phyloP scores from a whole-genome alignment of 1,140 invertebrate genomes.

The Meteorus sp. region DNA sequence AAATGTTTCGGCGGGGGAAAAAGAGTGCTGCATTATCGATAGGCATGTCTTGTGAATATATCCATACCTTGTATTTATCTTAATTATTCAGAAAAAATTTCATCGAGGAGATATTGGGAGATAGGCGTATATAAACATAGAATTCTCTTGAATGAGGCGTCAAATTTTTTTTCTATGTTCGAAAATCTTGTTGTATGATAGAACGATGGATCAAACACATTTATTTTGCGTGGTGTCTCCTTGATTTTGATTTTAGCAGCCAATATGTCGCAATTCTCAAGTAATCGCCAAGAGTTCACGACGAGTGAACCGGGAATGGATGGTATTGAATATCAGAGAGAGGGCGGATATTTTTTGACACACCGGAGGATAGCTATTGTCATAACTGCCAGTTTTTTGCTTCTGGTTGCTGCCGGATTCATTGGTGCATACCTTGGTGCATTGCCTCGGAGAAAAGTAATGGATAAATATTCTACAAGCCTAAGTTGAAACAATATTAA shows the following conservation, averaged over 20 bases:
- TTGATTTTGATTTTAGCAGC: constrained; percentile 35
- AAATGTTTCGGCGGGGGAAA: too few species aligned
- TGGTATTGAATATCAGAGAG: constrained; percentile 41
- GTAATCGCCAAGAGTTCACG: constrained; percentile 38
- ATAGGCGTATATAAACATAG: too few species aligned
- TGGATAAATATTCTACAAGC: too few species aligned
- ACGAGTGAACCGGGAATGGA: constrained; percentile 32
- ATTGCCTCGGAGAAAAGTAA: constrained; percentile 37
- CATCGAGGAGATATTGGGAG: too few species aligned
- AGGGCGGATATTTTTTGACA: constrained; percentile 47
- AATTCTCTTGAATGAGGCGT: too few species aligned
- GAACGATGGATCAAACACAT: not conserved
- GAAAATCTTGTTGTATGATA: not conserved
- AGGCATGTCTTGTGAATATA: too few species aligned
- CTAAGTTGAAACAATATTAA: too few species aligned
- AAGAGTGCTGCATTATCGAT: too few species aligned
- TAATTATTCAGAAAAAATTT: too few species aligned
- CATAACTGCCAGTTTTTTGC: constrained; percentile 36
- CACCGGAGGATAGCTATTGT: constrained; percentile 41
- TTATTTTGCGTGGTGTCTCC: not conserved
- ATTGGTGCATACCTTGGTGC: constrained; percentile 41
- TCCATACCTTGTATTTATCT: too few species aligned
- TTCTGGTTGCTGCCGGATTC: constrained; percentile 37
- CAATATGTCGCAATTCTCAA: constrained; percentile 41
- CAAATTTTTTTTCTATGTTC: not conserved